Base-by-base conservation (phyloP, 2,113 vertebrate species). In the Myodes glareolus region DNA sequence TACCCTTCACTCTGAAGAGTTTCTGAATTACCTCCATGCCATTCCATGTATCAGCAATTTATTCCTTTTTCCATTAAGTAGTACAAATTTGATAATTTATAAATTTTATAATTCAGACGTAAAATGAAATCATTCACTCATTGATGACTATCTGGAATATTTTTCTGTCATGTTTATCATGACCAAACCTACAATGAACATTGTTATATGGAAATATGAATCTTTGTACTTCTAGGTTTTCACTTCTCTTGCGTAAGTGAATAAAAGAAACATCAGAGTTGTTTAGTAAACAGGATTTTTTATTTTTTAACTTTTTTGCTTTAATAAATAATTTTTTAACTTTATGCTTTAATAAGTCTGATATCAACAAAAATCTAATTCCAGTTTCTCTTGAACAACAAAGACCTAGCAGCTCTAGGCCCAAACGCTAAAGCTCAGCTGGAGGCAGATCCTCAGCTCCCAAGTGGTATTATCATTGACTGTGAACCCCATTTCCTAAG, bases 401-500 rank as follows among this genome's bases (percentile, higher is more conserved):
- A 52, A 78, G 17, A 52, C 55, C 33, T 81, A 19, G 50, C 78
- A 81, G 10, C 50, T 36, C 17, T 21, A 33, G 47, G 29, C 31
- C 47, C 45, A 77, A 42, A 17, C 36, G 33, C 23, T 36, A 55
- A n/a, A n/a, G 10, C 33, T n/a, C 50, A 81, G 50, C 17, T 55
- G 31, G 31, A 55, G 50, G 17, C 10, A 23, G 19, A 13, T 19
- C 58, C 12, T 3, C 7, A 36, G 31, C 23, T n/a, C 16, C 63
- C 72, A 31, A 29, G 70, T 52, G 63, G 25, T 16, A 7, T 4
- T 11, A 36, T 19, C 4, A 17, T 19, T 17, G 39, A 19, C 23
- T 2, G 1, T 27, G 29, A 6, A 0, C 17, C 47, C 27, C 13
- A 16, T 27, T 27, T 50, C 36, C n/a, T 0, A 82, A 58, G 19